Evolutionary conservation across 2,888 invertebrate genomes (phyloP).

Genomic region (Lasioglossum oenotherae): DNA sequence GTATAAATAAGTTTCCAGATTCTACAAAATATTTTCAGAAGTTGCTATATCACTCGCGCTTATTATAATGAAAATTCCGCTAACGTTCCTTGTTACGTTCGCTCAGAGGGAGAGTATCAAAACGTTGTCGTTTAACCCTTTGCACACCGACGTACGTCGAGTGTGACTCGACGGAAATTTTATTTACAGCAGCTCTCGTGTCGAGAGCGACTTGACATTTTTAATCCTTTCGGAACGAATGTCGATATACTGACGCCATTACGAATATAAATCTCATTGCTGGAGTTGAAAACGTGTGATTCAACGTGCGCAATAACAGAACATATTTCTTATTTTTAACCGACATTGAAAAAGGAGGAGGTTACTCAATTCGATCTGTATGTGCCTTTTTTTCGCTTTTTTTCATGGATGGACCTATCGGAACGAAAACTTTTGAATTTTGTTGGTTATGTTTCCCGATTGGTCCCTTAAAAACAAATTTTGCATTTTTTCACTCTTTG

Average conservation of each 20-base stretch:
- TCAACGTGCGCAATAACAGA: background rate
- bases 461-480: no score
- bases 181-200: background rate
- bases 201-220: conserved; percentile 6
- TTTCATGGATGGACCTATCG: no score
- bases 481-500: no score
- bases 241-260: background rate
- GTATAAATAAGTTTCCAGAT: background rate
- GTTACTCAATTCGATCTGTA: no score
- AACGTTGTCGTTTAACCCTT: background rate
- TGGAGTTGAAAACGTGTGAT: background rate
- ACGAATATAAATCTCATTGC: background rate
- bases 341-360: no score
- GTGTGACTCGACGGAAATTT: background rate
- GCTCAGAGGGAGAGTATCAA: background rate
- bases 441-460: no score
- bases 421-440: no score
- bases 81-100: background rate
- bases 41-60: background rate
- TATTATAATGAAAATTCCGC: background rate
- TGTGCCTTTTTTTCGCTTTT: no score
- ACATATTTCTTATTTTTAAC: background rate
- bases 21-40: background rate
- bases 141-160: background rate
- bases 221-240: background rate